Evolutionary conservation across 92 coral and sea anemone genomes (phyloP).

Genomic region (Heteractis magnifica): DNA sequence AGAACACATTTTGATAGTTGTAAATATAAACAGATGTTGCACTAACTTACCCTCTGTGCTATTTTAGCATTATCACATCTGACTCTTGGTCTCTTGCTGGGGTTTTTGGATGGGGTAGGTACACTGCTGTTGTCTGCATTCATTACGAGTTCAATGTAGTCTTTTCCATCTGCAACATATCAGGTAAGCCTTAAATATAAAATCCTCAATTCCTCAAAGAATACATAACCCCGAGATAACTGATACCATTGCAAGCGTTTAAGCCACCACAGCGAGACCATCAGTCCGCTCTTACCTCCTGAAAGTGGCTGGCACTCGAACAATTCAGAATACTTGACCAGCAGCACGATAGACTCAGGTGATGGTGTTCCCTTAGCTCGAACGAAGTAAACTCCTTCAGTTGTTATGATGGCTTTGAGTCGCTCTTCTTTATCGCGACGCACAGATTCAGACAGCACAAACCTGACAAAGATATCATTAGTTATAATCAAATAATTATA

Average conservation of each 20-base stretch:
- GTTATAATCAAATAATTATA: too few species aligned
- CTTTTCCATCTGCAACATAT: constrained; percentile 65
- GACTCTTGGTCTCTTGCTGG: constrained; percentile 90
- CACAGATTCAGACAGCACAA: constrained; percentile 90
- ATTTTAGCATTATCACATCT: constrained; percentile 79
- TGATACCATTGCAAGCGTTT: background rate
- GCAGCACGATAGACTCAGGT: constrained; percentile 90
- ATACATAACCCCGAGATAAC: background rate
- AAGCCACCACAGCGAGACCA: too few species aligned
- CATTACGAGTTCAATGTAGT: constrained; percentile 92
- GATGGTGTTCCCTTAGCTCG: constrained; percentile 96
- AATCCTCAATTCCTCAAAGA: background rate
- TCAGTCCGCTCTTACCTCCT: constrained; percentile 55
- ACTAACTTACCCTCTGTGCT: constrained; percentile 79
- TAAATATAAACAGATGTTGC: too few species aligned
- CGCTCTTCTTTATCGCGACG: constrained; percentile 94
- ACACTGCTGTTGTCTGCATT: constrained; percentile 87
- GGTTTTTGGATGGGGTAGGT: constrained; percentile 86
- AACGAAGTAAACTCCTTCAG: constrained; percentile 94
- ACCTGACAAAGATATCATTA: constrained; percentile 45
- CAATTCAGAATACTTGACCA: constrained; percentile 83
- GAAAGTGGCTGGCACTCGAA: constrained; percentile 87
- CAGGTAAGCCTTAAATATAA: background rate
- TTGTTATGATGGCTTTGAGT: constrained; percentile 86
- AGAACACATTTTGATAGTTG: too few species aligned